phyloP scores from a whole-genome alignment of 2,113 vertebrate genomes.

The Australoheros scitulus region DNA sequence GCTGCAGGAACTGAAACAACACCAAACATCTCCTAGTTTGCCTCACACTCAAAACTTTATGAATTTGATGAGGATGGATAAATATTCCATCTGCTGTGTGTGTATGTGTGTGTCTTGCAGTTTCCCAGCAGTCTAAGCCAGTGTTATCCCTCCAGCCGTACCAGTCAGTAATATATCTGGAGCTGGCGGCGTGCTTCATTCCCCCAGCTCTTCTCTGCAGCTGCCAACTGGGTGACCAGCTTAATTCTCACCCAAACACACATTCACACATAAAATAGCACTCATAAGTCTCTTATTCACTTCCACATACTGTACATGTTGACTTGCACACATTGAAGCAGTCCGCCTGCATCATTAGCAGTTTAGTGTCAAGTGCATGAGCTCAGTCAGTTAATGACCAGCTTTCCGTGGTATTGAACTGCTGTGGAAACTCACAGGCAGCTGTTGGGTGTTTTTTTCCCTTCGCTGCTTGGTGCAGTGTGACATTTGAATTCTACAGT shows the following conservation, averaged over 20 bases:
- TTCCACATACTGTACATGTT: slow-evolving; percentile 29
- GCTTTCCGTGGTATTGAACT: slow-evolving; percentile 29
- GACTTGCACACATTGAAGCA: slow-evolving; percentile 37
- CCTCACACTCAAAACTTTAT: slow-evolving; percentile 71
- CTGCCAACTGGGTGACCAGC: slow-evolving; percentile 72
- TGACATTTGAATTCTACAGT: not conserved
- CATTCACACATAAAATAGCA: slow-evolving; percentile 49
- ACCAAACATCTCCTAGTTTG: slow-evolving; percentile 67
- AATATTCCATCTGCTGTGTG: slow-evolving; percentile 78
- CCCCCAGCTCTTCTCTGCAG: slow-evolving; percentile 58
- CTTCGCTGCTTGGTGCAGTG: not conserved
- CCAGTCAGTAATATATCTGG: slow-evolving; percentile 73
- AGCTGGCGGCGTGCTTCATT: slow-evolving; percentile 66
- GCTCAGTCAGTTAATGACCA: slow-evolving; percentile 43
- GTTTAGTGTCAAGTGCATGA: slow-evolving; percentile 38
- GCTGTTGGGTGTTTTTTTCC: slow-evolving; percentile 19
- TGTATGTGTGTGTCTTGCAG: slow-evolving; percentile 47
- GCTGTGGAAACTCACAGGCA: slow-evolving; percentile 29
- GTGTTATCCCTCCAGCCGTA: slow-evolving; percentile 76
- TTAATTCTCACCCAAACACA: slow-evolving; percentile 56
- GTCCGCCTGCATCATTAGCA: slow-evolving; percentile 56
- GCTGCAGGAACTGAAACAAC: slow-evolving; percentile 64
- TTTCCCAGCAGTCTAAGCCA: slow-evolving; percentile 73
- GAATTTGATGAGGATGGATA: slow-evolving; percentile 76
- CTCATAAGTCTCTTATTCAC: slow-evolving; percentile 53